A percentile compares a stretch with the other conserved stretches of the same genome.
Evolutionary conservation across 2,888 invertebrate species (phyloP).

Genomic region (Scaptomyza cyrtandrae): DNA sequence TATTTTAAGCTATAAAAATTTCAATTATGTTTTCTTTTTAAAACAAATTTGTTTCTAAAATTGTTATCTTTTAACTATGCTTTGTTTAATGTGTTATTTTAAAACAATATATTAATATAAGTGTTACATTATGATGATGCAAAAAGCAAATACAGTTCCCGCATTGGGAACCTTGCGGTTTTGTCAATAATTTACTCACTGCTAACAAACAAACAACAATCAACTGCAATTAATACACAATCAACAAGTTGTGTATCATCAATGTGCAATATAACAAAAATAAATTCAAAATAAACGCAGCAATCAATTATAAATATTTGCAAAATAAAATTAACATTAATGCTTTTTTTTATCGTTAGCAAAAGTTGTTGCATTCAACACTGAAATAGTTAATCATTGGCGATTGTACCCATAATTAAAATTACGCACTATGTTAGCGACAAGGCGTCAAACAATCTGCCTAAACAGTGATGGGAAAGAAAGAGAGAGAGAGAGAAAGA

Average conservation of each 20-base stretch:
- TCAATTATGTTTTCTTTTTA: background rate
- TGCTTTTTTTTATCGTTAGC: slow-evolving; percentile 35
- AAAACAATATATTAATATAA: background rate
- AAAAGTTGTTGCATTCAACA: slow-evolving; percentile 22
- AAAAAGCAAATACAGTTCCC: slow-evolving; percentile 15
- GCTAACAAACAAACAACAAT: slow-evolving; percentile 6
- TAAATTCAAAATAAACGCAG: slow-evolving; percentile 16
- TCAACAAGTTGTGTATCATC: slow-evolving; percentile 36
- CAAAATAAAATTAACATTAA: background rate
- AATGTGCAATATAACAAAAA: slow-evolving; percentile 50
- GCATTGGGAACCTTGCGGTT: slow-evolving; percentile 21
- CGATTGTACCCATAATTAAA: slow-evolving; percentile 18
- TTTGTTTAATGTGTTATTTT: slow-evolving; percentile 5
- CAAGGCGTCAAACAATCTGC: slow-evolving; percentile 14
- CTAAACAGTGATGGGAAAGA: background rate
- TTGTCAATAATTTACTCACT: slow-evolving; percentile 11
- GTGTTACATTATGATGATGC: background rate
- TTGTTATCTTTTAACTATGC: too few relatives aligned
- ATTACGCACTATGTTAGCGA: slow-evolving; percentile 15
- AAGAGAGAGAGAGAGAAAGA: background rate
- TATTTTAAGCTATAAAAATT: background rate
- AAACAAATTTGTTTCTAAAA: background rate
- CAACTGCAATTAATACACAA: slow-evolving; percentile 26
- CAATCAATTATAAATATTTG: slow-evolving; percentile 26
- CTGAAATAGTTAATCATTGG: slow-evolving; percentile 47